Conservation (phyloP, 2,888 invertebrate species). For the Atethmia centrago region DNA sequence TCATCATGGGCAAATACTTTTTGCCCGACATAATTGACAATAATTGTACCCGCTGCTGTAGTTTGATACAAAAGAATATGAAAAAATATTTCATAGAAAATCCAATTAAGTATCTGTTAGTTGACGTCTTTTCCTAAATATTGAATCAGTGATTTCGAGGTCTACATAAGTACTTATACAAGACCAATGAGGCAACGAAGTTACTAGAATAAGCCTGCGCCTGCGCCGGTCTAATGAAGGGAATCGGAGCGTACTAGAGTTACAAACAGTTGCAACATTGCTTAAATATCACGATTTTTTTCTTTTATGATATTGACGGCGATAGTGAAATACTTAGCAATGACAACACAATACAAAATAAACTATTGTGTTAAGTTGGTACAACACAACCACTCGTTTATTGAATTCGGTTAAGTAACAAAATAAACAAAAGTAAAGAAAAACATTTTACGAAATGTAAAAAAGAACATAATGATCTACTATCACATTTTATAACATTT, state of each 20-base stretch:
- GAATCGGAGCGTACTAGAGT: slow-evolving; percentile 54
- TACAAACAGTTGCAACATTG: slow-evolving; percentile 43
- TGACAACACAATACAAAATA: slow-evolving; percentile 21
- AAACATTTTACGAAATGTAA: too few species aligned
- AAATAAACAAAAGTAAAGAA: slow-evolving; percentile 14
- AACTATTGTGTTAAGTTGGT: slow-evolving; percentile 17
- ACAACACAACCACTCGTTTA: neutral
- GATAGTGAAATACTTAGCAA: slow-evolving; percentile 39
- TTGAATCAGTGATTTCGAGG: slow-evolving; percentile 8
- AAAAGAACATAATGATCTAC: neutral
- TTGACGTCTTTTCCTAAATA: neutral
- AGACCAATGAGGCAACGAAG: slow-evolving; percentile 48
- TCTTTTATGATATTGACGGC: slow-evolving; percentile 27
- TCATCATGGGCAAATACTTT: slow-evolving; percentile 14
- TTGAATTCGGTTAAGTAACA: neutral
- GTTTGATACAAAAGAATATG: neutral
- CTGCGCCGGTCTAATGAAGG: slow-evolving; percentile 57
- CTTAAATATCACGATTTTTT: slow-evolving; percentile 46
- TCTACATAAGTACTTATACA: slow-evolving; percentile 46
- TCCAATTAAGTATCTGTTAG: too few species aligned
- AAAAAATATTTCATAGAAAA: neutral
- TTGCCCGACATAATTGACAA: neutral
- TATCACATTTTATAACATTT: neutral
- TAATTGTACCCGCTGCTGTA: neutral
- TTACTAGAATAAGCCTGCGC: slow-evolving; percentile 26